Percentiles rank a stretch among this genome's conserved stretches.
Conservation (phyloP, 2,113 vertebrate genomes). For the Onychostruthus taczanowskii region DNA sequence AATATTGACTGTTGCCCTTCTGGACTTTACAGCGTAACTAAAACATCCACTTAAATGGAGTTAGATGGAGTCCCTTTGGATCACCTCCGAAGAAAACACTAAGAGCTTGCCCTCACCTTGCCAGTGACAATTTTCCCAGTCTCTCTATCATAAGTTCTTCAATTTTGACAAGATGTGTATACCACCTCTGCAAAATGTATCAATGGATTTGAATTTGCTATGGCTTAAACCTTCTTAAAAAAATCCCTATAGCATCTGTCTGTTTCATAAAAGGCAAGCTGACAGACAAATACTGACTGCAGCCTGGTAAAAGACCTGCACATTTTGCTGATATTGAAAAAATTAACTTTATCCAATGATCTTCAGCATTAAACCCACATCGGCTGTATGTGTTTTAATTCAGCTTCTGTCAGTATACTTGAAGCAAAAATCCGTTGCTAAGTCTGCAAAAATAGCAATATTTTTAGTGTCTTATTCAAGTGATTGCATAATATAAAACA, state of each 20-base stretch:
- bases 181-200: neutral
- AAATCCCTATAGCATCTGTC: neutral
- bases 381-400: neutral
- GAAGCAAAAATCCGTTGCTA: neutral
- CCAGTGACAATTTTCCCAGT: neutral
- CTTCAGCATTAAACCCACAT: neutral
- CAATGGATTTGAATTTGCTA: neutral
- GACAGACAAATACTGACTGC: neutral
- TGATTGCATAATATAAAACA: neutral
- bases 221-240: neutral
- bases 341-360: neutral
- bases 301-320: neutral
- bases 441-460: neutral
- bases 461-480: neutral
- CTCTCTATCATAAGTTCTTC: neutral
- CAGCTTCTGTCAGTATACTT: neutral
- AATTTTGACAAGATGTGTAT: neutral
- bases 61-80: neutral
- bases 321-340: neutral
- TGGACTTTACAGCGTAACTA: neutral
- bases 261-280: neutral
- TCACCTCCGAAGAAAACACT: neutral
- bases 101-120: neutral
- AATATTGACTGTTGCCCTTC: neutral
- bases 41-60: neutral